phyloP scores from a whole-genome alignment of 2,888 invertebrate genomes.

The Agonopterix subpropinquella region DNA sequence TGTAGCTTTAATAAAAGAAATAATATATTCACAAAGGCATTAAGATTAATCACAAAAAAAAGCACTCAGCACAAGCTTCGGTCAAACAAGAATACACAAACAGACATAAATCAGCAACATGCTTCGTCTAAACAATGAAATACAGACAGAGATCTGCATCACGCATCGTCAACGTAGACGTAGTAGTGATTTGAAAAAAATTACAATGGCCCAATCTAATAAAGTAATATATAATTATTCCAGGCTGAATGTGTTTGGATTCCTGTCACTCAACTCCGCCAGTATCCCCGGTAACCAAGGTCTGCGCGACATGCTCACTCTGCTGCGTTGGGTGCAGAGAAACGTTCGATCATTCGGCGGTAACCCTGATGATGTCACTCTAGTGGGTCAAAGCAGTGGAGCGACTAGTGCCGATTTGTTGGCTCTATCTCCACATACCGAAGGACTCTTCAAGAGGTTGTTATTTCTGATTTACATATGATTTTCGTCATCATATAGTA shows the following conservation, averaged over 20 bases:
- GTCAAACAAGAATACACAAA: too few relatives aligned
- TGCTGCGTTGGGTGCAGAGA: slow-evolving; percentile 53
- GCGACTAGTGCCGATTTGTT: slow-evolving; percentile 44
- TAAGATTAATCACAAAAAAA: too few relatives aligned
- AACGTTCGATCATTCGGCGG: slow-evolving; percentile 59
- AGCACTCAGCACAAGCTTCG: too few relatives aligned
- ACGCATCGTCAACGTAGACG: too few relatives aligned
- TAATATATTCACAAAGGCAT: too few relatives aligned
- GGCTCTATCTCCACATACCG: slow-evolving; percentile 38
- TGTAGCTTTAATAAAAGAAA: too few relatives aligned
- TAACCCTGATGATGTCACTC: slow-evolving; percentile 49
- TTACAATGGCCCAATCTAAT: too few relatives aligned
- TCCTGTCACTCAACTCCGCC: slow-evolving; percentile 50
- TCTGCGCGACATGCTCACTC: slow-evolving; percentile 51
- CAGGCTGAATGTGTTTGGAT: slow-evolving; percentile 61
- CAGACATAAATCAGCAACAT: too few relatives aligned
- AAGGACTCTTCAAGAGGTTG: slow-evolving; percentile 49
- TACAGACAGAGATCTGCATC: too few relatives aligned
- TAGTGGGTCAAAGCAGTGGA: slow-evolving; percentile 61
- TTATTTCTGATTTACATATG: neutral
- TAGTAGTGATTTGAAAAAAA: too few relatives aligned
- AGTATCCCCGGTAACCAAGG: slow-evolving; percentile 62
- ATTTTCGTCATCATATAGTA: neutral
- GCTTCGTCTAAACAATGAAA: too few relatives aligned
- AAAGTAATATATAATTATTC: too few relatives aligned